Base-by-base conservation (phyloP, 2,113 vertebrate species). In the Passer domesticus region DNA sequence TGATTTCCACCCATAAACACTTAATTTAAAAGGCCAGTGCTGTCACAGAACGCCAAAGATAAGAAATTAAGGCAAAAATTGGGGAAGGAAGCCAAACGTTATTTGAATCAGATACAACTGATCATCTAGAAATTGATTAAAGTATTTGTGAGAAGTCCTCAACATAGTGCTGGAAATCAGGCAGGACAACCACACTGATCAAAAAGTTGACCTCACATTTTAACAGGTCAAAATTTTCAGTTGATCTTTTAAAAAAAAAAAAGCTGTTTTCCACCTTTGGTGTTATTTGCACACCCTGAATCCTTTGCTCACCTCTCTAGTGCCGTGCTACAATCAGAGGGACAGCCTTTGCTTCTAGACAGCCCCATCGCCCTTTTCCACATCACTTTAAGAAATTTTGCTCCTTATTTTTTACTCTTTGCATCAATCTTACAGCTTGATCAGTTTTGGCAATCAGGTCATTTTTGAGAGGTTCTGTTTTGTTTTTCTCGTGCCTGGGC, bases 381-480 rank as follows among this genome's bases (percentile, higher is more conserved):
- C 7, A 31, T 14, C 41, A 13, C 11, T 37, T 60, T 21, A 28
- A 63, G 60, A 50, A 81, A n/a, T 9, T 33, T 41, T 5, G 1
- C 3, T 44, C 21, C 35, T 4, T 25, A 14, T 31, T n/a, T 68
- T 60, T 50, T 17, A 47, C 14, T 17, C 19, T 27, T 83, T 49
- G 14, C 18, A n/a, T 24, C 13, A 13, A 3, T 55, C 46, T 55
- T 16, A 33, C 13, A 14, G 5, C 18, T 25, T 27, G 27, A 7
- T 3, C 18, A 2, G 0, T 52, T 70, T 15, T 3, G 49, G 17
- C 19, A 58, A 16, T 15, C 14, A 10, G 20, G 6, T 19, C 0
- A 1, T 43, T 68, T 84, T n/a, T n/a, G 12, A 44, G 44, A 30
- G 9, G 24, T 15, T n/a, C 53, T 4, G 3, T 2, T 69, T 30